A percentile compares a stretch with the other conserved stretches of the same genome.
These are phyloP conservation scores for Gobiocypris rarus DNA, from an alignment of 2,113 vertebrate species.

Conservation along the genomic window DNA sequence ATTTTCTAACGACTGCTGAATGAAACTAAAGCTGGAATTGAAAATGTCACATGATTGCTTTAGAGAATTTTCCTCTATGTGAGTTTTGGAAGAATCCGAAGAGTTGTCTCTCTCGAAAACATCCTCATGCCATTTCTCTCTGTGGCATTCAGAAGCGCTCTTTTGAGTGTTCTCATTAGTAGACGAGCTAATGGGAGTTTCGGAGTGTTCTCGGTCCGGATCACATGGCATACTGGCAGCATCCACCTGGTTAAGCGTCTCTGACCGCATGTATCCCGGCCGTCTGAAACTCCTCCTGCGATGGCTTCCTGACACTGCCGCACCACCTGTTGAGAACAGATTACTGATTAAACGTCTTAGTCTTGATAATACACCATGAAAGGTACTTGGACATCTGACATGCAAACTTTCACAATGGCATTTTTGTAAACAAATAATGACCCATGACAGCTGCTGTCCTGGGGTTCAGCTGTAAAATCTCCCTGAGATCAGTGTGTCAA, in stretches of 20 bases:
- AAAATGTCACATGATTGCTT: slow-evolving; percentile 61
- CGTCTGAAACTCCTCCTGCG: slow-evolving; percentile 75
- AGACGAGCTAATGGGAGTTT: not conserved
- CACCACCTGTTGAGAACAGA: slow-evolving; percentile 68
- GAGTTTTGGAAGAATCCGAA: not conserved
- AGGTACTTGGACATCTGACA: slow-evolving; percentile 32
- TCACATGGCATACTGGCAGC: slow-evolving; percentile 30
- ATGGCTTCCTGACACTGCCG: slow-evolving; percentile 55
- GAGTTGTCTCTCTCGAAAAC: not conserved
- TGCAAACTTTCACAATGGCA: not conserved
- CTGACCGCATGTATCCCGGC: slow-evolving; percentile 81
- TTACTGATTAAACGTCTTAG: slow-evolving; percentile 66
- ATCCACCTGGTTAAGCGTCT: slow-evolving; percentile 61
- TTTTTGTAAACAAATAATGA: slow-evolving; percentile 11
- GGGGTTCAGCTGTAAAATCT: not conserved
- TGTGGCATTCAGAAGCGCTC: slow-evolving; percentile 46
- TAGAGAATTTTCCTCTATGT: not conserved
- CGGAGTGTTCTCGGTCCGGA: too few relatives aligned
- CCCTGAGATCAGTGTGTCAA: not conserved
- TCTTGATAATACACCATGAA: slow-evolving; percentile 38
- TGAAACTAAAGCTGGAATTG: slow-evolving; percentile 90
- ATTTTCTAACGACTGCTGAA: slow-evolving; percentile 78
- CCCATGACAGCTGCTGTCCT: not conserved
- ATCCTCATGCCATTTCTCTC: slow-evolving; percentile 45
- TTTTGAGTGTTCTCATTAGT: slow-evolving; percentile 12